Base-by-base conservation (phyloP, 2,797 vertebrate species). In the Threskiornis aethiopicus region DNA sequence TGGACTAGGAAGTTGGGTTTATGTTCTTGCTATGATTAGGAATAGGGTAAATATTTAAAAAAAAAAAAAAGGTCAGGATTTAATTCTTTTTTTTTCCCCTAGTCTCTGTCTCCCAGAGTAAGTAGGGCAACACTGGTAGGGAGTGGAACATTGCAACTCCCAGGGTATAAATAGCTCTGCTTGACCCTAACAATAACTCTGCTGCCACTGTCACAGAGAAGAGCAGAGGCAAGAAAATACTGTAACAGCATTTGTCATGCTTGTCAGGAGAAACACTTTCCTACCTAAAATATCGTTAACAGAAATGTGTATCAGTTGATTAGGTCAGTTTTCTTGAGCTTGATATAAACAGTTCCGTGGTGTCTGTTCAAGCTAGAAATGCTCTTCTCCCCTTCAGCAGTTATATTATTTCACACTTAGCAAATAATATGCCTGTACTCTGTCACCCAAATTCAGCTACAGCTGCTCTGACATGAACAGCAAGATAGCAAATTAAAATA, bases 401-500 rank as follows among this genome's bases (percentile, higher is more conserved):
- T 87, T 92, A 83, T 6, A 7, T 70, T 92, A 96, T 96, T 97
- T 97, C 88, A 97, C 65, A 89, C 84, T 96, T 93, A 80, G 41
- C 44, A 94, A 92, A 76, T 61, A 81, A 84, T 85, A 86, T 55
- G 67, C 37, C 73, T 77, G 70, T 88, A 91, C 33, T 67, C 33
- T 80, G 62, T 84, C 82, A 95, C 42, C 59, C 59, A 89, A 94
- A 96, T 94, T 89, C 76, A 84, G 41, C 59, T 84, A 79, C 75
- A 86, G 51, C 44, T 97, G 76, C 61, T 92, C 51, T 77, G 76
- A 85, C 69, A 49, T 41, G 25, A 86, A 61, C 59, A 73, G 91
- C 78, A 95, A 91, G 86, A 94, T 18, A 92, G 39, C 28, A 96
- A 91, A 96, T 95, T 96, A 93, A 96, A 96, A 92, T 64, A 78